Evolutionary conservation across 2,797 vertebrate genomes (phyloP).

Genomic region (Delichon dasypus): DNA sequence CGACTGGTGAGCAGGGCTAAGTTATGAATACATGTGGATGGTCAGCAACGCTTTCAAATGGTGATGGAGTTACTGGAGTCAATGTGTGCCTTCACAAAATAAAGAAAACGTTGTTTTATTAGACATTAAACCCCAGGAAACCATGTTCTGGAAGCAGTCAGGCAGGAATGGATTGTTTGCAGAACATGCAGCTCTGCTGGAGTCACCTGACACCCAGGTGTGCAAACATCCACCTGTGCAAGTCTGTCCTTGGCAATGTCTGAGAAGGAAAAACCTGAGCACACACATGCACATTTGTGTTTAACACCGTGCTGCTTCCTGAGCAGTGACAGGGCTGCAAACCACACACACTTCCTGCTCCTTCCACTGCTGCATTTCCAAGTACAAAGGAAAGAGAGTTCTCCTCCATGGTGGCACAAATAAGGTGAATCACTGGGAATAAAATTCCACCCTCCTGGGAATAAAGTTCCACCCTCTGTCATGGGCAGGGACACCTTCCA

Average conservation of each 20-base stretch:
- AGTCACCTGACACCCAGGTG: background rate
- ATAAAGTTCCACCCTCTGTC: background rate
- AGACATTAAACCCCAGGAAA: background rate
- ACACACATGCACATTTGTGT: background rate
- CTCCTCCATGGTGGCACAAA: background rate
- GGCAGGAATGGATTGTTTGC: background rate
- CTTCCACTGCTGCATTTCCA: background rate
- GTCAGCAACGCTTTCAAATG: background rate
- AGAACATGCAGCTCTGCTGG: background rate
- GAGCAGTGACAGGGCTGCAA: background rate
- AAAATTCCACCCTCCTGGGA: too few relatives aligned
- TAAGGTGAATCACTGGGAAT: background rate
- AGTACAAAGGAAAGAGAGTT: background rate
- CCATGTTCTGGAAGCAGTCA: background rate
- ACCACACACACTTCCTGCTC: background rate
- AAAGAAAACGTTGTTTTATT: background rate
- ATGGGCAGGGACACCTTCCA: background rate
- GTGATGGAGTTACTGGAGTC: background rate
- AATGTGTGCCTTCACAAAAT: background rate
- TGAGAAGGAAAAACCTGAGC: background rate
- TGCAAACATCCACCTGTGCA: background rate
- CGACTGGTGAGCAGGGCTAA: background rate
- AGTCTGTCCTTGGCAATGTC: background rate
- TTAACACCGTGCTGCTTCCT: background rate
- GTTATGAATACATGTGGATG: background rate